Evolutionary conservation across 1,140 invertebrate genomes (phyloP).

Genomic region (Drosophila lacteicornis): DNA sequence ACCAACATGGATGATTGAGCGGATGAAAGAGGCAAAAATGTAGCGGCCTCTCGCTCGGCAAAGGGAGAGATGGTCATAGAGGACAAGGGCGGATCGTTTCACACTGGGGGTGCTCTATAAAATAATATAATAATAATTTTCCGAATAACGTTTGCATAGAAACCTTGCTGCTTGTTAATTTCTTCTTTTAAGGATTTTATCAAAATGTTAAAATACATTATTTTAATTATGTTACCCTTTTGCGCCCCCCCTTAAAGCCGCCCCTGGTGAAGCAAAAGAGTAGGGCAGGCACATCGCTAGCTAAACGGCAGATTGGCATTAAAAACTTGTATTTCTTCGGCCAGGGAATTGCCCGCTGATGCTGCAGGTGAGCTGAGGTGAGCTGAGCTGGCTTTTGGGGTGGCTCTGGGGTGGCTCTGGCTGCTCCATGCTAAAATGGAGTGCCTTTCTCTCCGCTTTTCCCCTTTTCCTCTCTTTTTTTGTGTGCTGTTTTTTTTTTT

Average conservation of each 20-base stretch:
- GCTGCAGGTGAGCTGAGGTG: constrained; percentile 22
- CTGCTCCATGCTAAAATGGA: constrained; percentile 12
- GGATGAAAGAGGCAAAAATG: constrained; percentile 6
- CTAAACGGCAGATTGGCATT: constrained; percentile 76
- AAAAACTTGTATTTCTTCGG: constrained; percentile 54
- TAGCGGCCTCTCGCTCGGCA: neutral
- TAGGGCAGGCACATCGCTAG: constrained; percentile 30
- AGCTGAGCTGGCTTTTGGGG: neutral
- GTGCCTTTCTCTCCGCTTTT: neutral
- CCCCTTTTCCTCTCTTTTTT: constrained; percentile 10
- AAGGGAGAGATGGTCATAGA: constrained; percentile 3
- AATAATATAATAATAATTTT: no score
- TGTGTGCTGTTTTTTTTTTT: constrained; percentile 48
- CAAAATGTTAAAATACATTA: neutral
- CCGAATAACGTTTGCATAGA: no score
- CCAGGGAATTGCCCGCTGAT: constrained; percentile 37
- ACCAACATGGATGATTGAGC: constrained; percentile 47
- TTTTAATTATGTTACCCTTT: no score
- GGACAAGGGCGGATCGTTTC: neutral
- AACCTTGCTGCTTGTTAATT: no score
- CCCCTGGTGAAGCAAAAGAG: neutral
- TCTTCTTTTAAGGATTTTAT: no score
- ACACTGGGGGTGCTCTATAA: neutral
- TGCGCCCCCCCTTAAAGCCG: neutral
- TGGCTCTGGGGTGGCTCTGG: constrained; percentile 9